phyloP scores from a whole-genome alignment of 2,888 invertebrate species.

The Trichogramma evanescens region DNA sequence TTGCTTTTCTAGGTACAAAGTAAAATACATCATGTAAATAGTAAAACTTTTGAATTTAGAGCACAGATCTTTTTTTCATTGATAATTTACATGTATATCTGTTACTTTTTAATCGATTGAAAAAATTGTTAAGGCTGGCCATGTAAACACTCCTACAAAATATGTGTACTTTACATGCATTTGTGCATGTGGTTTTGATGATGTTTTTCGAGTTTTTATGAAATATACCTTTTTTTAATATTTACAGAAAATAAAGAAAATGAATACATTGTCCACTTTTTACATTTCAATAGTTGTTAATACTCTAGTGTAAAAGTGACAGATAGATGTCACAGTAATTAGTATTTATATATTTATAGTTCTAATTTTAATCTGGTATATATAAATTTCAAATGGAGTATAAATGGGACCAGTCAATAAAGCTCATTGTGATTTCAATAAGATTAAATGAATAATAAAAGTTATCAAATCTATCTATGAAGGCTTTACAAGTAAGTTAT shows the following conservation, averaged over 20 bases:
- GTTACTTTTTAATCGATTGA: constrained; percentile 31
- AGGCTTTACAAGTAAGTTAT: too few species aligned
- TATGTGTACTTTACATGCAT: constrained; percentile 40
- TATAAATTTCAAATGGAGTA: too few species aligned
- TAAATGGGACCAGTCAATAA: too few species aligned
- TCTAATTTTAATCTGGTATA: too few species aligned
- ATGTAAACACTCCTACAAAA: constrained; percentile 49
- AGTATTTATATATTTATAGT: too few species aligned
- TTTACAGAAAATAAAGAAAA: constrained; percentile 30
- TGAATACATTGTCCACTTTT: constrained; percentile 16
- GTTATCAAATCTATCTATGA: too few species aligned
- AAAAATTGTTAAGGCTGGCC: constrained; percentile 47
- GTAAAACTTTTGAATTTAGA: constrained; percentile 20
- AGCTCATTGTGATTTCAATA: too few species aligned
- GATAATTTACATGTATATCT: constrained; percentile 9
- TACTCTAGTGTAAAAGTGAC: too few species aligned
- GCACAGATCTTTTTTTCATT: constrained; percentile 15
- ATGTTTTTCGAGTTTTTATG: constrained; percentile 25
- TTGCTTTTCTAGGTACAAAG: constrained; percentile 9
- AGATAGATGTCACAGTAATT: too few species aligned
- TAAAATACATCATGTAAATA: constrained; percentile 6
- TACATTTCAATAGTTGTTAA: too few species aligned
- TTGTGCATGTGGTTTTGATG: constrained; percentile 27
- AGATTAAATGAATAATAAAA: too few species aligned
- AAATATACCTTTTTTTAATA: constrained; percentile 22